Conservation (phyloP, 2,113 vertebrate species). For the Macheiramphus alcinus region DNA sequence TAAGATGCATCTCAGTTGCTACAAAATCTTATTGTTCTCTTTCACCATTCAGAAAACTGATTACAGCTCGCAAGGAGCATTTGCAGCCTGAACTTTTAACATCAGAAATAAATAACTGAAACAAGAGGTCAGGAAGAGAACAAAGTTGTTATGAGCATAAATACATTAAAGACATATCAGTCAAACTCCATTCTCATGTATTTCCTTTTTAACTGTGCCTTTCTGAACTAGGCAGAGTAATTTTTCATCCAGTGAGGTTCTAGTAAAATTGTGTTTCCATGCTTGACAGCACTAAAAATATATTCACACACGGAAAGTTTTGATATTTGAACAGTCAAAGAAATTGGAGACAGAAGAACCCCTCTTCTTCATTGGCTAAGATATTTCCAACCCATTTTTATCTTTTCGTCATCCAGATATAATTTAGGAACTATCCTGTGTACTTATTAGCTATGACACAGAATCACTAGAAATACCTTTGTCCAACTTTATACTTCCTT, state of each 20-base stretch:
- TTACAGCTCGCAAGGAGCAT: background rate
- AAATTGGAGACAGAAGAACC: background rate
- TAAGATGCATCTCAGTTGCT: constrained; percentile 1
- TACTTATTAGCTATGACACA: background rate
- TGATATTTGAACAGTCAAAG: background rate
- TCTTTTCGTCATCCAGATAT: background rate
- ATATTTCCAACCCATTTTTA: background rate
- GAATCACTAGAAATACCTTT: background rate
- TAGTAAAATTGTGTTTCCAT: background rate
- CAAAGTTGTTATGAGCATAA: background rate
- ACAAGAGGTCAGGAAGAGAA: constrained; percentile 37
- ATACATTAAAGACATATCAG: constrained; percentile 21
- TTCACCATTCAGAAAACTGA: constrained; percentile 34
- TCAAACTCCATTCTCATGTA: constrained; percentile 14
- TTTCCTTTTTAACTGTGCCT: constrained; percentile 18
- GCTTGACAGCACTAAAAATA: background rate
- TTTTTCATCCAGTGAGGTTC: background rate
- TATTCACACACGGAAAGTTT: background rate
- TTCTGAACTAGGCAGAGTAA: background rate
- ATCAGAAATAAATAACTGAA: constrained; percentile 52
- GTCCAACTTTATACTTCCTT: background rate
- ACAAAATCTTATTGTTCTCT: constrained; percentile 58
- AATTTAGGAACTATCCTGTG: background rate
- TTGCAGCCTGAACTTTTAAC: constrained; percentile 37
- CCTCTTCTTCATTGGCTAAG: background rate